phyloP scores from a whole-genome alignment of 2,113 vertebrate species.

The Brachypteracias leptosomus region DNA sequence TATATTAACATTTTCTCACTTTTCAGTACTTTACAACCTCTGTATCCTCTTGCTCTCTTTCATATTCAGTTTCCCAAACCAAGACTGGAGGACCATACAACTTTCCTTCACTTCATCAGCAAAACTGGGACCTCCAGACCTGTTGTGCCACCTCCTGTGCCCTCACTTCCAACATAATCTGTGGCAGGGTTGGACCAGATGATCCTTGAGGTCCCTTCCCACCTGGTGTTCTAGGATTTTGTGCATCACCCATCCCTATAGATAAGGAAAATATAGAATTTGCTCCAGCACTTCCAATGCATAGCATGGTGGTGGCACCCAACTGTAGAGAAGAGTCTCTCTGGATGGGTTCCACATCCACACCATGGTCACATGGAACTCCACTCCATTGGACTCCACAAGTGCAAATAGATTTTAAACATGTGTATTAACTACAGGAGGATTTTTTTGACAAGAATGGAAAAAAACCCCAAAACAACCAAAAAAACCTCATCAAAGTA shows the following conservation, averaged over 20 bases:
- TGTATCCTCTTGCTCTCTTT: neutral
- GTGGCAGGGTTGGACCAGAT: neutral
- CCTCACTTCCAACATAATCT: rapidly evolving
- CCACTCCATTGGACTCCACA: neutral
- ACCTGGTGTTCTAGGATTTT: neutral
- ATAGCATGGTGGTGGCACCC: rapidly evolving
- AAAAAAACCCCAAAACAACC: neutral
- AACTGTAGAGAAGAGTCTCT: neutral
- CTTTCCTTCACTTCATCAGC: neutral
- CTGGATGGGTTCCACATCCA: neutral
- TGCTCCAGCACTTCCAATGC: too few relatives aligned
- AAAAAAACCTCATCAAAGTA: neutral
- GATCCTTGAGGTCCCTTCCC: neutral
- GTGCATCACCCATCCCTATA: rapidly evolving
- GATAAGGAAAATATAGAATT: neutral
- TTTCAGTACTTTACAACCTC: neutral
- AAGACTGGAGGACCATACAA: neutral
- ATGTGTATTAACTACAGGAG: neutral
- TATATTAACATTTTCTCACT: neutral
- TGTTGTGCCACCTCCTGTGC: neutral
- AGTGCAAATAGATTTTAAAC: conserved; percentile 45
- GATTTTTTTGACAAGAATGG: conserved; percentile 1
- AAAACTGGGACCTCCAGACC: neutral
- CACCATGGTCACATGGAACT: rapidly evolving
- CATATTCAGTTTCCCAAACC: neutral